phyloP scores from a whole-genome alignment of 1,140 invertebrate species.

The Drosophila saltans region DNA sequence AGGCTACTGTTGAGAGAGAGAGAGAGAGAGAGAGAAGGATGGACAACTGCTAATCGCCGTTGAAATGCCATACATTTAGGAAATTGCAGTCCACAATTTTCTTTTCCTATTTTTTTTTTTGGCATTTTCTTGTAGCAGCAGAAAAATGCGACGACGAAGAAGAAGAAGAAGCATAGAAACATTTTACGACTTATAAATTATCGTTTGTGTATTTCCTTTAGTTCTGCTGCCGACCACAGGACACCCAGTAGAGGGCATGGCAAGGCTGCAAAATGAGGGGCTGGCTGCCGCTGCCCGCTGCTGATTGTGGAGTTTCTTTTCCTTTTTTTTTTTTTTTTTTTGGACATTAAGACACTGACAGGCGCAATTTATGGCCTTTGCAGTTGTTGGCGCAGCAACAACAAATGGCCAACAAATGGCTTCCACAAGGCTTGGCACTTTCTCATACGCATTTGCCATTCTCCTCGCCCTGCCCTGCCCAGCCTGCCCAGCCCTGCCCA shows the following conservation, averaged over 20 bases:
- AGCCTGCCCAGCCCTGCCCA: slow-evolving; percentile 17
- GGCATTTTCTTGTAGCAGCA: slow-evolving; percentile 54
- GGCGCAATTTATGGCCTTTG: slow-evolving; percentile 75
- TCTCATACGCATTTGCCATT: slow-evolving; percentile 65
- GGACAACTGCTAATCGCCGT: slow-evolving; percentile 68
- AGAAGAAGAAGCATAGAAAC: slow-evolving; percentile 37
- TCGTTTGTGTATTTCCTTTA: slow-evolving; percentile 68
- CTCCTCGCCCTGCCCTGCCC: slow-evolving; percentile 31
- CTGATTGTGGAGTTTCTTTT: slow-evolving; percentile 65
- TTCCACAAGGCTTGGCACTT: slow-evolving; percentile 60
- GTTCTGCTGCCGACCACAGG: slow-evolving; percentile 60
- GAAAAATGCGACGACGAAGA: no score
- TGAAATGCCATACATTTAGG: slow-evolving; percentile 71
- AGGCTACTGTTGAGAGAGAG: slow-evolving; percentile 41
- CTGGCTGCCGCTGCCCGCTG: slow-evolving; percentile 48
- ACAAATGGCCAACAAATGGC: background rate
- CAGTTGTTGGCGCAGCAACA: slow-evolving; percentile 34
- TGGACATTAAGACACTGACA: slow-evolving; percentile 82
- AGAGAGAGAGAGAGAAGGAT: background rate
- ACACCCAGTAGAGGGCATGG: slow-evolving; percentile 69
- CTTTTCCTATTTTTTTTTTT: slow-evolving; percentile 30
- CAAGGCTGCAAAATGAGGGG: slow-evolving; percentile 18
- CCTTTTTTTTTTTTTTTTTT: slow-evolving; percentile 31
- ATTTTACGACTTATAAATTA: slow-evolving; percentile 82
- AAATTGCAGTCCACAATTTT: slow-evolving; percentile 61